These are phyloP conservation scores for Bombylius major DNA, from an alignment of 2,888 invertebrate genomes.

Conservation along the genomic window DNA sequence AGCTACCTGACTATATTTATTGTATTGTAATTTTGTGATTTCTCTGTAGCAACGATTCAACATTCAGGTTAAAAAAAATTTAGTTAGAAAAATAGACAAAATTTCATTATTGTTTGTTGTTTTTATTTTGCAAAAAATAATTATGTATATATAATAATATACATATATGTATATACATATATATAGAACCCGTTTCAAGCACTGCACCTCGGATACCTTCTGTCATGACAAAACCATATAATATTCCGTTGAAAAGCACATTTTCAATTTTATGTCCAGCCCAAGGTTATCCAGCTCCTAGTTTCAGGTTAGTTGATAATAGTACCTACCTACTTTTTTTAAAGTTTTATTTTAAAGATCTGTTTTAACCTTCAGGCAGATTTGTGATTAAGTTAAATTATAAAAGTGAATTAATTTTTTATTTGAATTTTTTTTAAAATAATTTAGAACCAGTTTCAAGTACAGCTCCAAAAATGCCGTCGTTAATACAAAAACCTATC, in stretches of 20 bases:
- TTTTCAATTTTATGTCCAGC: slow-evolving; percentile 47
- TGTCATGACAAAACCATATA: slow-evolving; percentile 12
- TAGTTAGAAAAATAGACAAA: too few relatives aligned
- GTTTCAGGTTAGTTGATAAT: slow-evolving; percentile 43
- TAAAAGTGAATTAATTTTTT: too few relatives aligned
- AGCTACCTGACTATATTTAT: not conserved
- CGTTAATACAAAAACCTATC: slow-evolving; percentile 11
- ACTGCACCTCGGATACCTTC: slow-evolving; percentile 35
- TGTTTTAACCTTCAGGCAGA: too few relatives aligned
- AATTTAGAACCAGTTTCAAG: slow-evolving; percentile 38
- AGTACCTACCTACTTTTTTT: too few relatives aligned
- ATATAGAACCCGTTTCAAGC: slow-evolving; percentile 38
- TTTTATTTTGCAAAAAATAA: not conserved
- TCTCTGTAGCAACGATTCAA: not conserved
- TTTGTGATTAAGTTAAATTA: too few relatives aligned
- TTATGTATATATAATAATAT: not conserved
- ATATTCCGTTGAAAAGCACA: slow-evolving; percentile 5
- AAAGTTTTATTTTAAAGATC: too few relatives aligned
- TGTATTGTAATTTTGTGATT: too few relatives aligned
- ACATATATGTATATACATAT: too few relatives aligned
- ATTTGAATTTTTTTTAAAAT: too few relatives aligned
- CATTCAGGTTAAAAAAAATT: not conserved
- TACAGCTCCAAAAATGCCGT: slow-evolving; percentile 35
- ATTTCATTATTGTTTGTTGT: too few relatives aligned
- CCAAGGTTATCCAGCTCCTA: slow-evolving; percentile 55